Base-by-base conservation (phyloP, 1,140 invertebrate species). In the Brachionus asplanchnoidis region DNA sequence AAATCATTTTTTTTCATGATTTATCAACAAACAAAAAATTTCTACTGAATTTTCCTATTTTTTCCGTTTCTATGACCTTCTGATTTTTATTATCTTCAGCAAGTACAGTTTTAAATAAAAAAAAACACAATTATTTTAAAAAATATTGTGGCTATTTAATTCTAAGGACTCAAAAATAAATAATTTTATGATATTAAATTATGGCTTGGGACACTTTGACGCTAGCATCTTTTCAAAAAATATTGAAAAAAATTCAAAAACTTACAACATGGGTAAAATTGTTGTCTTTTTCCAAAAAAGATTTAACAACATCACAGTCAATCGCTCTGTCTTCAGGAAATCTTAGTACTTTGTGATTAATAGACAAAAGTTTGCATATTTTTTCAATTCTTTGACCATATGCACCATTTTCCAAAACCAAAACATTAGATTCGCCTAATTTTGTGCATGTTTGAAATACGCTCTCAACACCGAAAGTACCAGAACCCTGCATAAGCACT, bases 401-500 rank as follows among this genome's bases (percentile, higher is more conserved):
- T 1, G 91, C 90, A 53, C 91, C 91, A 87, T 91, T 91, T 80
- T 88, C 87, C 42, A 91, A 84, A 80, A 91, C 87, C 73, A 92
- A 85, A 17, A 89, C 89, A 90, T 91, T 68, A 0, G 86, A 77
- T 9, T 77, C 40, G 7, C 12, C 36, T 86, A 11, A 42, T 87
- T 86, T 20, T 88, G 88, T 12, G 88, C 86, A 84, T 87, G 90
- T 90, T 84, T 90, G 89, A 17, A 91, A 86, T 3, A 90, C 89
- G 36, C 91, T 88, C 86, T 91, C 91, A 6, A 92, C 88, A 36
- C 88, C 88, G 88, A 88, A 92, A 14, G 91, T 91, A 7, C 91
- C 91, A 87, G 90, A 91, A 2, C 91, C 91, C 85, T 92, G 91
- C 46, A 91, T 86, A n/a, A 90, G 87, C 32, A 91, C 87, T 56